These are phyloP conservation scores for Tetragonisca angustula DNA, from an alignment of 2,888 invertebrate species.

Conservation along the genomic window DNA sequence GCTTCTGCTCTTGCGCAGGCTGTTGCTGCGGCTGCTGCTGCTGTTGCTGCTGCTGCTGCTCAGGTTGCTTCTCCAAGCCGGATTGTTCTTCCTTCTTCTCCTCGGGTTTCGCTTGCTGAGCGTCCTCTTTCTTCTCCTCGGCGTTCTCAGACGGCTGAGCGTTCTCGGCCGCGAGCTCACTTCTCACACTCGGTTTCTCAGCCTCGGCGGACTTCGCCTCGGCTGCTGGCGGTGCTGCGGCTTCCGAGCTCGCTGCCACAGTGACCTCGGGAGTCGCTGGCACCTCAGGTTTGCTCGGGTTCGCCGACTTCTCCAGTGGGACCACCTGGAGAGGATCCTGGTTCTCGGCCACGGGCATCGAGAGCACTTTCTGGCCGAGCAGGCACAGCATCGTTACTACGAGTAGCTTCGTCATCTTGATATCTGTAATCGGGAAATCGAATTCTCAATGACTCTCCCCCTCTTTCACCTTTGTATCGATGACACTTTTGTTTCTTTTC, in stretches of 20 bases:
- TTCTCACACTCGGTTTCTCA: slow-evolving; percentile 39
- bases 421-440: slow-evolving; percentile 50
- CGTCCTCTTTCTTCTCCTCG: slow-evolving; percentile 54
- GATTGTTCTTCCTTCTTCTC: slow-evolving; percentile 57
- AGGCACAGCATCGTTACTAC: slow-evolving; percentile 85
- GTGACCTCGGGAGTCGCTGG: slow-evolving; percentile 2
- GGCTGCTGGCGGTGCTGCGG: slow-evolving; percentile 52
- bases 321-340: slow-evolving; percentile 71
- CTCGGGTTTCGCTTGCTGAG: slow-evolving; percentile 51
- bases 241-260: slow-evolving; percentile 50
- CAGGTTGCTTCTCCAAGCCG: slow-evolving; percentile 39
- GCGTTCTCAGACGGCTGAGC: slow-evolving; percentile 14
- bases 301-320: slow-evolving; percentile 72
- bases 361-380: slow-evolving; percentile 86
- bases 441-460: no score
- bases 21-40: slow-evolving; percentile 45
- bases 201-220: slow-evolving; percentile 22
- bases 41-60: slow-evolving; percentile 20
- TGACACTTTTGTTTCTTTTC: no score
- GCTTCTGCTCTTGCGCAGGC: slow-evolving; percentile 49
- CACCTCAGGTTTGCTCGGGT: neutral
- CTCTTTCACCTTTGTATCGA: no score
- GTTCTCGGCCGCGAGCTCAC: slow-evolving; percentile 39
- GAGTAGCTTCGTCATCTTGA: slow-evolving; percentile 85
- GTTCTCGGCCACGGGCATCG: slow-evolving; percentile 87